A percentile compares a stretch with the other conserved stretches of the same genome.
phyloP scores from a whole-genome alignment of 2,113 vertebrate species.

The Tympanuchus pallidicinctus region DNA sequence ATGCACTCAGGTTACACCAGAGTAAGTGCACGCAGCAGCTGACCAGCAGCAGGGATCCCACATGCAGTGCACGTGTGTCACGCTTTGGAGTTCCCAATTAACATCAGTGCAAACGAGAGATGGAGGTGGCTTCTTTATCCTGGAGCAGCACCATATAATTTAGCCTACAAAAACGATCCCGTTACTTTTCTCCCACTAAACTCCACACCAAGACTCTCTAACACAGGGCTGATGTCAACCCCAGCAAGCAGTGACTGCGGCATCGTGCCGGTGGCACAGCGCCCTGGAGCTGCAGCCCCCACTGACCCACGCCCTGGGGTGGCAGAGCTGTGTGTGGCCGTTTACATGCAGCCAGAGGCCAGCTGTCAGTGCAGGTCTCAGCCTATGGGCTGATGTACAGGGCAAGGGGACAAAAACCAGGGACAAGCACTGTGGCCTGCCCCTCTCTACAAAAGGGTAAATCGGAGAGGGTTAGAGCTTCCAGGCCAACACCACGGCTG shows the following conservation, averaged over 20 bases:
- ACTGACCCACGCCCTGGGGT: fast-evolving
- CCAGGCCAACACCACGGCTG: neutral
- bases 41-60: neutral
- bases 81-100: fast-evolving
- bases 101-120: neutral
- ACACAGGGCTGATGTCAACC: neutral
- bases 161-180: neutral
- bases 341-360: neutral
- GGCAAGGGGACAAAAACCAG: neutral
- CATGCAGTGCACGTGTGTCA: neutral
- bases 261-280: neutral
- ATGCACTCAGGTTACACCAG: neutral
- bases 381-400: conserved; percentile 2
- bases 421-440: neutral
- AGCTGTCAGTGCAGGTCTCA: neutral
- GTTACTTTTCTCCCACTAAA: neutral
- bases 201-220: fast-evolving
- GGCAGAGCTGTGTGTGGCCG: fast-evolving
- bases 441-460: neutral
- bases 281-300: neutral
- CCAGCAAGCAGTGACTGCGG: neutral
- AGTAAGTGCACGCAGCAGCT: neutral
- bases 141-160: neutral
- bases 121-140: neutral
- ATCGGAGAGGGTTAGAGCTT: neutral